A percentile compares a stretch with the other conserved stretches of the same genome.
Conservation (phyloP, 2,888 invertebrate species). For the Ptilodon capucinus region DNA sequence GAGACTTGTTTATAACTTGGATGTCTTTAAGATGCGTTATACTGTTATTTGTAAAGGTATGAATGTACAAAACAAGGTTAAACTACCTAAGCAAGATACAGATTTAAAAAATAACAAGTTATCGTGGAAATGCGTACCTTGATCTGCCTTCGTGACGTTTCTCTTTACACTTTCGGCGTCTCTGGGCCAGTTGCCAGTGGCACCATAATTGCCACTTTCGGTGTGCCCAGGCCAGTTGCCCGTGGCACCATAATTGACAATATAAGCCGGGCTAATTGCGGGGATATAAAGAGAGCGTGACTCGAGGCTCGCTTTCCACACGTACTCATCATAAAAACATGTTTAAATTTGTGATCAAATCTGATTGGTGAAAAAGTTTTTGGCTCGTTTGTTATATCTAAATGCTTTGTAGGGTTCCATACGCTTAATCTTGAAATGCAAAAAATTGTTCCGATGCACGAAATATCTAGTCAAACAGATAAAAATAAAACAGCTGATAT, state of each 20-base stretch:
- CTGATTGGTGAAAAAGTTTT: not conserved
- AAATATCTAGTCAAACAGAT: too few species aligned
- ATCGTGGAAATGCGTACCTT: not conserved
- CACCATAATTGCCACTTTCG: not conserved
- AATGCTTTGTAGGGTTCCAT: too few species aligned
- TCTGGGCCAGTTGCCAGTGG: not conserved
- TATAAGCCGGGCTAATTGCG: slow-evolving; percentile 55
- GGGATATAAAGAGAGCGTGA: slow-evolving; percentile 59
- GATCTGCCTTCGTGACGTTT: not conserved
- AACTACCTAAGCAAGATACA: too few species aligned
- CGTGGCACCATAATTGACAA: slow-evolving; percentile 42
- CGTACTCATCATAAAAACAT: slow-evolving; percentile 19
- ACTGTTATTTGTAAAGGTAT: too few species aligned
- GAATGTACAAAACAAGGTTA: too few species aligned
- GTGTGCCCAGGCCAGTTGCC: not conserved
- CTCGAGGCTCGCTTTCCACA: slow-evolving; percentile 51
- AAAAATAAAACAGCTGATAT: too few species aligned
- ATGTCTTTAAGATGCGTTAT: too few species aligned
- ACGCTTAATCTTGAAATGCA: too few species aligned
- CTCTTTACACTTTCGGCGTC: not conserved
- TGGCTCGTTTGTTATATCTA: too few species aligned
- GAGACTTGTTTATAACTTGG: too few species aligned
- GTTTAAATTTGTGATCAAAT: slow-evolving; percentile 9
- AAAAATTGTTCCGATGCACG: too few species aligned
- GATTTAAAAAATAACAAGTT: not conserved